Percentiles rank a stretch among this genome's conserved stretches.
Evolutionary conservation across 2,888 invertebrate species (phyloP).

Genomic region (Ceraclea dissimilis): DNA sequence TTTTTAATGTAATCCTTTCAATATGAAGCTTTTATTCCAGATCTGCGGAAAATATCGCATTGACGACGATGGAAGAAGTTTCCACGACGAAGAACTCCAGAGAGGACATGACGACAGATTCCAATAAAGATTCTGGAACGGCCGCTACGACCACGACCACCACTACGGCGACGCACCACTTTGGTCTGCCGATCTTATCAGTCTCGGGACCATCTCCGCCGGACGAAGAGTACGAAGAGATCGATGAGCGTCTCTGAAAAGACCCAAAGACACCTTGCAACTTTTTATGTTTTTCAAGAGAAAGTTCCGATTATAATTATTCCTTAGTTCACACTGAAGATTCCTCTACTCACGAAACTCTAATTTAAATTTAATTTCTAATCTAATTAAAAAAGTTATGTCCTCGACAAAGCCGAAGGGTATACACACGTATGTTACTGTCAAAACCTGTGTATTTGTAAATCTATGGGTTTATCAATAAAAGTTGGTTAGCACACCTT

Average conservation of each 20-base stretch:
- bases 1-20: neutral
- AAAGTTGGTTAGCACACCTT: too few relatives aligned
- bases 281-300: neutral
- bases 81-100: conserved; percentile 48
- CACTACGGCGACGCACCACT: conserved; percentile 49
- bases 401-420: too few relatives aligned
- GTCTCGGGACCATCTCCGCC: conserved; percentile 75
- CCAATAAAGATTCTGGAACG: conserved; percentile 29
- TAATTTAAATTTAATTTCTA: neutral
- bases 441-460: too few relatives aligned
- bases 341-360: neutral
- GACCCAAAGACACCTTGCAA: neutral
- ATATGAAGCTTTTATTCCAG: conserved; percentile 29
- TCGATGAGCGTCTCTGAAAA: conserved; percentile 54
- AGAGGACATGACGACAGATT: conserved; percentile 36
- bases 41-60: conserved; percentile 46
- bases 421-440: too few relatives aligned
- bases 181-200: conserved; percentile 68
- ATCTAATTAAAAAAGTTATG: too few relatives aligned
- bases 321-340: neutral
- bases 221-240: conserved; percentile 57
- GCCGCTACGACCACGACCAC: conserved; percentile 39
- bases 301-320: neutral
- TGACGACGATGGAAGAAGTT: conserved; percentile 42
- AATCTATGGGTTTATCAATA: too few relatives aligned